Base-by-base conservation (phyloP, 2,888 invertebrate species). In the Vesta saturnalis region DNA sequence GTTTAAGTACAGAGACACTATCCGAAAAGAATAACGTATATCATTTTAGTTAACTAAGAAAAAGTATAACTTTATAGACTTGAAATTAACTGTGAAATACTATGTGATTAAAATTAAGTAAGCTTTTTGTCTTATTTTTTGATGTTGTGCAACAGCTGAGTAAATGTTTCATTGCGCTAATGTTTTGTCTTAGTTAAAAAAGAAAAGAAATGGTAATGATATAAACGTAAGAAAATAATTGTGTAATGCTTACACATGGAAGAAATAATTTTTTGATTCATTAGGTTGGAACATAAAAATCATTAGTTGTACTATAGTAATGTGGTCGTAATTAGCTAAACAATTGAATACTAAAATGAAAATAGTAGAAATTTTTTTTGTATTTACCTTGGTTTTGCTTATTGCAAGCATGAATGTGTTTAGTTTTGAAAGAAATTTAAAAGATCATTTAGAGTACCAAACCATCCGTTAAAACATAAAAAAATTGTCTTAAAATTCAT, bases 261-360 rank as follows among this genome's bases (percentile, higher is more conserved):
- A 19, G 18, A 10, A 49, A 15, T 15, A 1, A 49, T 49, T 49
- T 14, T 15, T 18, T 49, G 49, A 49, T 15, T 21, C 52, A 52
- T 12, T 52, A 52, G 52, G 19, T 52, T 19, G 52, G 52, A 52
- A 52, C 19, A 52, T n/a, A 52, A 6, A 52, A 39, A 39, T 39
- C 39, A 39, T 39, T 39, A 39, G 39, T 39, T 39, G 39, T 39
- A 39, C 39, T 39, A n/a, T 39, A 39, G n/a, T 39, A 39, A 39
- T 39, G n/a, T n/a, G 12, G n/a, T n/a, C 8, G n/a, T n/a, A 39
- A 39, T 39, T 39, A 39, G 8, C 39, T 39, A 39, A 39, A 39
- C 39, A 39, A 39, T 39, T 39, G 39, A n/a, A 39, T 39, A 39
- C 39, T 39, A 39, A 39, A 39, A 39, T 39, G 39, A 39, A 39